Base-by-base conservation (phyloP, 2,888 invertebrate species). In the Sepioteuthis lessoniana region DNA sequence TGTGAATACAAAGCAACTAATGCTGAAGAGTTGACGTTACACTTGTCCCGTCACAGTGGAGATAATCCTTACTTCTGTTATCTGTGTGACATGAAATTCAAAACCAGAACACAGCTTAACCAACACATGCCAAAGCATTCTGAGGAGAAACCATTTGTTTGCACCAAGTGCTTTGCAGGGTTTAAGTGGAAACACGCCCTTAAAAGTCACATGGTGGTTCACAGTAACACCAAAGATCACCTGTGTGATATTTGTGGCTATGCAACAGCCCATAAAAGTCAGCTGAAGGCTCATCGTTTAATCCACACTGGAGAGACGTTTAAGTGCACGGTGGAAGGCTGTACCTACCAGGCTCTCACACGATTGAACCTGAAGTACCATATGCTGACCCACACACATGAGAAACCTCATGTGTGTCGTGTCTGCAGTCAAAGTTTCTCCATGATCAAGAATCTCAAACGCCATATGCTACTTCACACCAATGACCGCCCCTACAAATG, bases 141-240 rank as follows among this genome's bases (percentile, higher is more conserved):
- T 1, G 97, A 97, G 4, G 97, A 97, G 94, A 98, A 97, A 37
- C 98, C 98, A 0, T 98, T 97, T 96, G 97, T 97, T 0, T 98
- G 98, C 95, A 97, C 97, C 4, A 97, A 97, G 60, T 98, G 98
- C 95, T 96, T 97, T 31, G 97, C 97, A 94, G 97, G 97, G 0
- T 98, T 98, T 96, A 98, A 98, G 95, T 98, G 98, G 98, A 98
- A 98, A 94, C 98, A 98, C 95, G 98, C 98, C 0, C 96, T 98
- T 0, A 97, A 97, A 94, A 97, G 95, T 94, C 97, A 97, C 95
- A 96, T 96, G 96, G 95, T 96, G 28, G 96, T 96, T 0, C 97
- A 98, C 95, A 97, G 97, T 94, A 97, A 98, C 94, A 98, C 96
- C 38, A 98, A 98, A 95, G 97, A 97, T 94, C 97, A 98, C 96